Conservation (phyloP, 2,113 vertebrate genomes). For the Pelmatolapia mariae region DNA sequence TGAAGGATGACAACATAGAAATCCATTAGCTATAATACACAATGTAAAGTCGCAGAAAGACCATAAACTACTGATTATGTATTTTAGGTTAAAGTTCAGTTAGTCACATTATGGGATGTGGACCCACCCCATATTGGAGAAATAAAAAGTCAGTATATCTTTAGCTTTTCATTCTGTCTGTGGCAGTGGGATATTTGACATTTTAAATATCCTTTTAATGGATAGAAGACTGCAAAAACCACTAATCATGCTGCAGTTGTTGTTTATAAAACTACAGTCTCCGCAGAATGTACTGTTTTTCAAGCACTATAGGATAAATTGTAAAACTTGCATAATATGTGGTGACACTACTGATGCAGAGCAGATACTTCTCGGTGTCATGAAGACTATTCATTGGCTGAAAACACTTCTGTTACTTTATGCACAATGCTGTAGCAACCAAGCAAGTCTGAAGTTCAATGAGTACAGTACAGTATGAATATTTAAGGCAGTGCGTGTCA, state of each 20-base stretch:
- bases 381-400: neutral
- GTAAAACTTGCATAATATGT: neutral
- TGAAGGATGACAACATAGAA: neutral
- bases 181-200: neutral
- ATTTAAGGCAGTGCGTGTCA: neutral
- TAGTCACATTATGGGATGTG: neutral
- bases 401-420: neutral
- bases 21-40: neutral
- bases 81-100: neutral
- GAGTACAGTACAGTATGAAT: neutral
- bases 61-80: neutral
- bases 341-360: neutral
- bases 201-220: neutral
- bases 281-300: neutral
- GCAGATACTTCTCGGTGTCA: neutral
- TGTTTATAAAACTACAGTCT: neutral
- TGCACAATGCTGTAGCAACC: neutral
- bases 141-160: neutral
- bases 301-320: neutral
- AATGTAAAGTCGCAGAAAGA: neutral
- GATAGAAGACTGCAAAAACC: neutral
- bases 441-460: neutral
- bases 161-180: neutral
- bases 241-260: neutral
- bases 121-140: neutral